Evolutionary conservation across 2,888 invertebrate species (phyloP), one percentile per base, ranked within the genome.

Genomic region (Diaperis boleti): DNA sequence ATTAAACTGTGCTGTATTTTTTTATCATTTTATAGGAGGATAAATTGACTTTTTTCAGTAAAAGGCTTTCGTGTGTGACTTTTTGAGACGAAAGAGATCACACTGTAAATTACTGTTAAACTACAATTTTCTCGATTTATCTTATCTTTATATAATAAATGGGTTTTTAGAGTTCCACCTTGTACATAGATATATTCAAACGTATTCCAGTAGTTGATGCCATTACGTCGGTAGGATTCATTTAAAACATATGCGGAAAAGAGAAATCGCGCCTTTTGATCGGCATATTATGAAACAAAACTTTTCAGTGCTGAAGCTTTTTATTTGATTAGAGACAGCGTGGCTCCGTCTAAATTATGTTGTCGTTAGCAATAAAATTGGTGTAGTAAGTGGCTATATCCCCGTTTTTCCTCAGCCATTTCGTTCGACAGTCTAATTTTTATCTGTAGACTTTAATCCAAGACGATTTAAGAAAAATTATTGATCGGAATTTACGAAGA

Each of bases 361-460:
- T 63, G 59, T 59, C 57, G 45, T 59, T 59, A 62, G 62, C 55
- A 44, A 61, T 55, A 37, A 47, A 61, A 55, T 42, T 62, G 62
- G 37, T 49, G 62, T 45, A 29, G 62, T 49, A 49, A 63, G 54
- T 47, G 52, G 59, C 49, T 42, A 62, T 49, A 62, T 55, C 56
- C 42, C 13, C 55, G 4, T 37, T 15, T 37, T 31, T 62, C 41
- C 55, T n/a, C 26, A 17, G 5, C 37, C 14, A 31, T 35, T 39
- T 14, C 41, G 7, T 13, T 29, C 35, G 44, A 33, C 57, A 45
- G 18, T 11, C 49, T 52, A 39, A 44, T 45, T 57, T 47, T 47
- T 37, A 60, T 60, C 44, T 22, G 29, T 17, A 17, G 8, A 20
- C n/a, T 35, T 35, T 11, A 45, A 33, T 56, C 22, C 39, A 4